phyloP scores from a whole-genome alignment of 2,888 invertebrate species.

The Luffia ferchaultella region DNA sequence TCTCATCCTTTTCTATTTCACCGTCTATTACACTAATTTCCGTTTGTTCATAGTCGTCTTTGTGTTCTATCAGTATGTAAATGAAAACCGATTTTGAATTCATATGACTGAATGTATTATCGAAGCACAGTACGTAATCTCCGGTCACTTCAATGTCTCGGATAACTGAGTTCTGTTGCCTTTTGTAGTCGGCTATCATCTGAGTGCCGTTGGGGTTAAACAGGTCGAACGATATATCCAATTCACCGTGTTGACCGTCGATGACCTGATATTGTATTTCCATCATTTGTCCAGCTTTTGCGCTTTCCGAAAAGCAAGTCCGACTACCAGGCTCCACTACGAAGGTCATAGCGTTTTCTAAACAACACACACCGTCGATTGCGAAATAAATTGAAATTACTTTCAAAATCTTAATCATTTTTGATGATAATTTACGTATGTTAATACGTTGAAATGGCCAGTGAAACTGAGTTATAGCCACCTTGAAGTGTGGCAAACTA shows the following conservation, averaged over 20 bases:
- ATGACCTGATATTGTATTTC: conserved; percentile 65
- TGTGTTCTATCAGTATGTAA: conserved; percentile 72
- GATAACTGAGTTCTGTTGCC: conserved; percentile 73
- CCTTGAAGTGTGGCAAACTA: conserved; percentile 3
- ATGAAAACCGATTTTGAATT: conserved; percentile 85
- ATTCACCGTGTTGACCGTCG: conserved; percentile 84
- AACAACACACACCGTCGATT: not conserved
- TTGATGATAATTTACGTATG: too few species aligned
- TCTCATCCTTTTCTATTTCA: conserved; percentile 35
- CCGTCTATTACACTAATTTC: conserved; percentile 20
- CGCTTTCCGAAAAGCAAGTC: conserved; percentile 44
- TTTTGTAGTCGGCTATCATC: conserved; percentile 72
- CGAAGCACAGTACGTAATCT: conserved; percentile 86
- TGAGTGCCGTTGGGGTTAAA: conserved; percentile 69
- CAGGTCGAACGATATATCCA: conserved; percentile 82
- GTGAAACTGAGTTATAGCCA: not conserved
- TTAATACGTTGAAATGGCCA: too few species aligned
- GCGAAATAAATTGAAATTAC: too few species aligned
- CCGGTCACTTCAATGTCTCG: conserved; percentile 68
- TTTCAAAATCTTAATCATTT: too few species aligned
- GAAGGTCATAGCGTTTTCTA: conserved; percentile 39
- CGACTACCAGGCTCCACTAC: conserved; percentile 40
- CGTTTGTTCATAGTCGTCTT: conserved; percentile 30
- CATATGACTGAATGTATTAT: conserved; percentile 83
- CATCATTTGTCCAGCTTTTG: conserved; percentile 37